A percentile compares a stretch with the other conserved stretches of the same genome.
Evolutionary conservation across 2,113 vertebrate species (phyloP).

Genomic region (Passer domesticus): DNA sequence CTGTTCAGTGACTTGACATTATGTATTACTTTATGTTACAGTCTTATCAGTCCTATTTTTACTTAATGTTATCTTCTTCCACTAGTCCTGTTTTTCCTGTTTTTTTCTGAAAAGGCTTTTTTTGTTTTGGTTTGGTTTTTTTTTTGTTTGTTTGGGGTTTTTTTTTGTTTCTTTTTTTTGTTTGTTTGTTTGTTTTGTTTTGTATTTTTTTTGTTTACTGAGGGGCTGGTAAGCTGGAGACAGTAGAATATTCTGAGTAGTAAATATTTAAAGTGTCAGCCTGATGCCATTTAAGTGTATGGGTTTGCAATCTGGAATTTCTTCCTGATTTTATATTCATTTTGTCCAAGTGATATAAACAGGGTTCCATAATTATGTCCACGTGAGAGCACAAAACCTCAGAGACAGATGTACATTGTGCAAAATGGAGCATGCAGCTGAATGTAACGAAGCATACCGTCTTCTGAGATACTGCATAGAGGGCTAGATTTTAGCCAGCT

Average conservation of each 20-base stretch:
- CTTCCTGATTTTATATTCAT: background rate
- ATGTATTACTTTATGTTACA: background rate
- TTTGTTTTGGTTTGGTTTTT: no score
- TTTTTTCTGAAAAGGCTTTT: background rate
- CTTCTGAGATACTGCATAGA: background rate
- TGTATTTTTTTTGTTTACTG: background rate
- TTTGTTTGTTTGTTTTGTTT: accelerated
- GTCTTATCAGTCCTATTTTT: background rate
- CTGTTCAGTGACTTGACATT: background rate
- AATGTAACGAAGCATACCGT: background rate
- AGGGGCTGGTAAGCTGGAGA: background rate
- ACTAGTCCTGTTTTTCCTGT: background rate
- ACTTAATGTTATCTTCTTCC: background rate
- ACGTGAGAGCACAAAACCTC: background rate
- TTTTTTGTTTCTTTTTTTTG: accelerated
- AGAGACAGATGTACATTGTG: background rate
- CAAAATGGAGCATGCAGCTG: background rate
- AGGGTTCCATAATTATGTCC: background rate
- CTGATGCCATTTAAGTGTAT: background rate
- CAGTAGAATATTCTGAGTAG: background rate
- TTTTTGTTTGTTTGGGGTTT: no score
- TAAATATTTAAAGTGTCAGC: background rate
- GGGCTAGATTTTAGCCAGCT: background rate
- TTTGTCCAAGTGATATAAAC: background rate
- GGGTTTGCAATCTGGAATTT: background rate